These are phyloP conservation scores for Poecilia latipinna DNA, from an alignment of 2,113 vertebrate species.

Conservation along the genomic window DNA sequence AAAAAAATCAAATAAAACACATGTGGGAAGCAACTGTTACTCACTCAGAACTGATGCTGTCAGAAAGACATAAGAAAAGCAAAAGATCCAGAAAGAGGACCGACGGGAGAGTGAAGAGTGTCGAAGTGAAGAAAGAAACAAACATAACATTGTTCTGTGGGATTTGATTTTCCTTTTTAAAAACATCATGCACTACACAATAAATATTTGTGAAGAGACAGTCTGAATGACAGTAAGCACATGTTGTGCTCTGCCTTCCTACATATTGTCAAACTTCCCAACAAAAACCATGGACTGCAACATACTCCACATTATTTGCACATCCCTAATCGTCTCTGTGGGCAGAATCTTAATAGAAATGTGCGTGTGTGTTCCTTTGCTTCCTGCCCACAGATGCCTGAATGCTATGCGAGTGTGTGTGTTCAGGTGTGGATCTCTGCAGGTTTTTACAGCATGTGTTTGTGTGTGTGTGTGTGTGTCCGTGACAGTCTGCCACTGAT, in stretches of 20 bases:
- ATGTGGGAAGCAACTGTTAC: conserved; percentile 20
- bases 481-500: conserved; percentile 69
- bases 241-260: conserved; percentile 2
- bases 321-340: conserved; percentile 59
- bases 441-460: conserved; percentile 31
- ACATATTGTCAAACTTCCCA: conserved; percentile 54
- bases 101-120: conserved; percentile 4
- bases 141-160: conserved; percentile 42
- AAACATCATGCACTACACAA: conserved; percentile 41
- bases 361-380: conserved; percentile 36
- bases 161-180: conserved; percentile 54
- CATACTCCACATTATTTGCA: conserved; percentile 56
- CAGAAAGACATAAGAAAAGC: background rate
- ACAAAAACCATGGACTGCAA: conserved; percentile 55
- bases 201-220: conserved; percentile 39
- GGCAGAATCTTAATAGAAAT: conserved; percentile 66
- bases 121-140: conserved; percentile 24
- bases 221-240: conserved; percentile 39
- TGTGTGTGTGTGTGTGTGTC: conserved; percentile 42
- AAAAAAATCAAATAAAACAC: conserved; percentile 3
- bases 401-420: conserved; percentile 33
- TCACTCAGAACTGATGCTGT: conserved; percentile 37
- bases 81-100: conserved; percentile 6
- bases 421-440: conserved; percentile 41
- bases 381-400: conserved; percentile 53